A percentile compares a stretch with the other conserved stretches of the same genome.
These are phyloP conservation scores for Hyles euphorbiae DNA, from an alignment of 1,140 invertebrate species.

Conservation along the genomic window DNA sequence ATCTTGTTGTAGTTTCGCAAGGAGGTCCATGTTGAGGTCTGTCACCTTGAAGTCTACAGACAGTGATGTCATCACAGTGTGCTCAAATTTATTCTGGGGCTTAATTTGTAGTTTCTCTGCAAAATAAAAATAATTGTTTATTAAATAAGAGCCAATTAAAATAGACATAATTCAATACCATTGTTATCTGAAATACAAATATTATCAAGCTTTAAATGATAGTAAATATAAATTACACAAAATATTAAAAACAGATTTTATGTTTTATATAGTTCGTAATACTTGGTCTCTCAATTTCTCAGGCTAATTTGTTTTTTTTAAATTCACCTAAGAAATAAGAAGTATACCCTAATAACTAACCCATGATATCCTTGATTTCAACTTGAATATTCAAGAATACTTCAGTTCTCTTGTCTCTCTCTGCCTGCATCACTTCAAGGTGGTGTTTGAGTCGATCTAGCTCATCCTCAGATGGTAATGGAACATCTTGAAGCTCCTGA, in stretches of 20 bases:
- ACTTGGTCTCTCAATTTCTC: no score
- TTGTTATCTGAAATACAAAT: no score
- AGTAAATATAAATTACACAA: no score
- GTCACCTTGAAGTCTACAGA: slow-evolving; percentile 75
- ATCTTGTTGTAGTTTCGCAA: slow-evolving; percentile 65
- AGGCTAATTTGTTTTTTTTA: no score
- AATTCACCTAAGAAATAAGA: slow-evolving; percentile 2
- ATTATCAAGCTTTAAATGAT: no score
- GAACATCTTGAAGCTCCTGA: slow-evolving; percentile 60
- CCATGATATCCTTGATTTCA: slow-evolving; percentile 75
- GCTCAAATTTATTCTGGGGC: slow-evolving; percentile 75
- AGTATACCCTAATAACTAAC: slow-evolving; percentile 26
- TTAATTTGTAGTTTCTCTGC: slow-evolving; percentile 72
- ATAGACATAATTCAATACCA: no score
- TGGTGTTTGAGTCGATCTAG: slow-evolving; percentile 71
- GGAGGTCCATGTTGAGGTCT: slow-evolving; percentile 74
- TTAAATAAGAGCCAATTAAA: not conserved
- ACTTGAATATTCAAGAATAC: slow-evolving; percentile 72
- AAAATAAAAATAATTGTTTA: slow-evolving; percentile 13
- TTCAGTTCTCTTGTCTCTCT: slow-evolving; percentile 73
- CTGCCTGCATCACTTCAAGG: slow-evolving; percentile 73
- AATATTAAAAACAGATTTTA: no score
- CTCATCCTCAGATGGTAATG: slow-evolving; percentile 73
- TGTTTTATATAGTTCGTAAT: no score
- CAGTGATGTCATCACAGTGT: slow-evolving; percentile 66